Evolutionary conservation across 2,113 vertebrate genomes (phyloP), one percentile per base, ranked within the genome.

Genomic region (Electrona antarctica): DNA sequence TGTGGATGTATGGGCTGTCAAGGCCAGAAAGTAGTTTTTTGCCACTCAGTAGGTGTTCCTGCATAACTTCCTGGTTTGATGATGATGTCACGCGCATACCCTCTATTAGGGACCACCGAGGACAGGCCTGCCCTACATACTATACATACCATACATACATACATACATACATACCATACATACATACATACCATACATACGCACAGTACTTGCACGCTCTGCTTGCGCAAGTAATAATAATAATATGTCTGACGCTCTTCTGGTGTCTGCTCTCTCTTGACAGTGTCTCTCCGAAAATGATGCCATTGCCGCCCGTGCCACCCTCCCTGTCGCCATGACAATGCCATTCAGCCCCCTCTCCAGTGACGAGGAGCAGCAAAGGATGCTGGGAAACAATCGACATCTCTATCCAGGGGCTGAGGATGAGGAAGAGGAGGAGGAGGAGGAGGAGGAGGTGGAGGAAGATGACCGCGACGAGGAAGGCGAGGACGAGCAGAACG

Each of bases 281-380:
- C 81, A 94, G 93, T 85, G 90, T 78, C 77, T 92, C 83, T 86
- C 78, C 82, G 70, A 85, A 85, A 87, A 93, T 89, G 92, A 93
- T 93, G 93, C 82, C 60, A 83, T 91, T 92, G 92, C 90, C 90
- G 84, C 90, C 90, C 88, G 85, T 88, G 90, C 89, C 75, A 70
- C 87, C 89, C 80, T 89, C 92, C 82, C 83, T 93, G 92, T 95
- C 92, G 90, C 93, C 94, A 95, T 94, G 93, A 97, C 92, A 58
- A 97, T 96, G 96, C 95, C 96, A 79, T 94, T 95, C 90, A 96
- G 95, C 92, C 95, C 94, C 86, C 94, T 94, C 87, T 95, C 96
- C 85, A 96, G 96, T 81, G 95, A 95, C 94, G 96, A 97, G 92
- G 95, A 96, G 89, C 93, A 92, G 80, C 95, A 93, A 90, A 96